Conservation (phyloP, 2,797 vertebrate species). For the Phaenicophaeus curvirostris region DNA sequence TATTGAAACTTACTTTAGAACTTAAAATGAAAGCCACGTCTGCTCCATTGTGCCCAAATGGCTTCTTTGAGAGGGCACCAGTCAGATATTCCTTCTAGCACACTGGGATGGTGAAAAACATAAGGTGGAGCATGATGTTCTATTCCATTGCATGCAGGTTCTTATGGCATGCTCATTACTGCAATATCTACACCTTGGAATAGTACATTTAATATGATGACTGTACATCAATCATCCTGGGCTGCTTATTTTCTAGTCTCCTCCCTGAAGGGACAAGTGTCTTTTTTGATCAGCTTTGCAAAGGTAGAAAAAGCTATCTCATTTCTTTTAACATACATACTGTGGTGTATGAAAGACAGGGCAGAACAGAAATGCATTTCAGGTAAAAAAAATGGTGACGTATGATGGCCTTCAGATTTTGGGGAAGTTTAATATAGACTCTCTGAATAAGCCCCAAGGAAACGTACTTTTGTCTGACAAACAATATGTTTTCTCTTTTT, state of each 20-base stretch:
- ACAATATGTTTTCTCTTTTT: not conserved
- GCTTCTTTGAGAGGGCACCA: not conserved
- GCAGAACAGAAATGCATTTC: not conserved
- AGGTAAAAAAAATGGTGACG: not conserved
- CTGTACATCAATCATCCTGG: not conserved
- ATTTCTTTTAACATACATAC: not conserved
- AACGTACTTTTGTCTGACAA: not conserved
- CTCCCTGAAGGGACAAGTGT: not conserved
- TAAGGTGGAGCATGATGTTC: not conserved
- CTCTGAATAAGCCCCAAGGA: not conserved
- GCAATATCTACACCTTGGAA: not conserved
- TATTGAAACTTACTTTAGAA: not conserved
- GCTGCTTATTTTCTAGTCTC: not conserved
- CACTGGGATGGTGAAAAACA: not conserved
- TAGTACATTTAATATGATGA: not conserved
- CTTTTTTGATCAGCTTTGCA: not conserved
- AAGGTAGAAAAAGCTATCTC: not conserved
- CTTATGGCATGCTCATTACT: not conserved
- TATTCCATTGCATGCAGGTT: not conserved
- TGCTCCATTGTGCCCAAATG: not conserved
- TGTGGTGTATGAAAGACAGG: not conserved
- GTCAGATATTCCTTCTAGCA: not conserved
- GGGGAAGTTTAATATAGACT: not conserved
- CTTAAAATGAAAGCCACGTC: not conserved
- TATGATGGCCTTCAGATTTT: not conserved